Base-by-base conservation (phyloP, 2,888 invertebrate genomes). In the Cryptocheilus praepositus region DNA sequence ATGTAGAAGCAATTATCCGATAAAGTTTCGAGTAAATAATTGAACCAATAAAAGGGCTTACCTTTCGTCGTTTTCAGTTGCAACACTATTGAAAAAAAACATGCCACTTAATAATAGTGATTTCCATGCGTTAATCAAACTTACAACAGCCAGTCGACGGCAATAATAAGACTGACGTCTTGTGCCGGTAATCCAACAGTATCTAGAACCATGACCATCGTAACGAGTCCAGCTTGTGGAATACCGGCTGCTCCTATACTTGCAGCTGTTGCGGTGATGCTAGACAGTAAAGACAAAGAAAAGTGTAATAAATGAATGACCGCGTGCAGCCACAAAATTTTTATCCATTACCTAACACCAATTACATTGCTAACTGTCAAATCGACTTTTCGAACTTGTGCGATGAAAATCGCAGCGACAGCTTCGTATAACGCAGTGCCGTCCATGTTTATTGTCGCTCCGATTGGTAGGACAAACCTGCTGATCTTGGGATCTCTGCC, bases 361-460 rank as follows among this genome's bases (percentile, higher is more conserved):
- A 98, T 92, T 76, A 98, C 94, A 86, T 95, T 94, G 55, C 97
- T 97, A 73, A 97, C 93, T 8, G 94, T 93, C 89, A 98, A 92
- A 15, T 93, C 91, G 67, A 96, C 92, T 76, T 93, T 92, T 83
- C 96, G 92, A 68, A 97, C 92, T 89, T 99, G 98, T 11, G 98
- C 97, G 76, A 99, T 98, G 86, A 98, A 99, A 75, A 99, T 94
- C 15, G 98, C 98, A 0, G 98, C 98, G 1, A 99, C 98, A 0
- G 98, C 98, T 88, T 99, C 98, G 87, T 99, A 99, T 25, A 99
- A 91, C 0, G 98, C 98, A 0, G 98, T 98, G 16, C 96, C 96
- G 87, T 98, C 98, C 98, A 98, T 98, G 90, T 98, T 98, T 87
- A 98, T 98, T 53, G 98, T 98, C 28, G 98, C 98, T 5, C 98